Percentiles rank a stretch among this genome's conserved stretches.
phyloP scores from a whole-genome alignment of 2,888 invertebrate genomes.

The Dicranocentrus wangi region DNA sequence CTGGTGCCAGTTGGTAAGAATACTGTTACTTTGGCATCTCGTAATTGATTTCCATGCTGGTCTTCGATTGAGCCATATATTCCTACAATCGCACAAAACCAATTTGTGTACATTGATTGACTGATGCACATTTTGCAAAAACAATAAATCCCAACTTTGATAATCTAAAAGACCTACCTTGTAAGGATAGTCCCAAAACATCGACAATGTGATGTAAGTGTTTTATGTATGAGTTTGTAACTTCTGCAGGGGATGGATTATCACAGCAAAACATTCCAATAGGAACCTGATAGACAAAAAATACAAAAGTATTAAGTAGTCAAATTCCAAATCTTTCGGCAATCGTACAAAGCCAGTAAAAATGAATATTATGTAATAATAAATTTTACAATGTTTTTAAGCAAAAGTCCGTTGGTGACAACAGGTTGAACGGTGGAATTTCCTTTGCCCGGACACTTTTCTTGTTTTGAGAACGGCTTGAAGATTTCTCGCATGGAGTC shows the following conservation, averaged over 20 bases:
- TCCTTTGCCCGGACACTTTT: slow-evolving; percentile 25
- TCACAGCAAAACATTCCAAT: slow-evolving; percentile 71
- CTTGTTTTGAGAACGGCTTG: slow-evolving; percentile 37
- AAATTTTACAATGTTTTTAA: slow-evolving; percentile 53
- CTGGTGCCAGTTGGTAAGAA: slow-evolving; percentile 76
- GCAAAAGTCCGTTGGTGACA: slow-evolving; percentile 25
- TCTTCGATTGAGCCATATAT: slow-evolving; percentile 83
- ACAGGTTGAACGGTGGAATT: slow-evolving; percentile 40
- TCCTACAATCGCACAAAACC: background rate
- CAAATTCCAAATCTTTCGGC: too few relatives aligned
- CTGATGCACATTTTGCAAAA: too few relatives aligned
- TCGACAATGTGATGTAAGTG: slow-evolving; percentile 68
- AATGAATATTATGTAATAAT: too few relatives aligned
- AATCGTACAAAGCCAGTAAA: too few relatives aligned
- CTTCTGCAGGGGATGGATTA: slow-evolving; percentile 60
- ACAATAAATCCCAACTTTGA: too few relatives aligned
- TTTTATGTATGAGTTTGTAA: slow-evolving; percentile 64
- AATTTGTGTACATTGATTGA: too few relatives aligned
- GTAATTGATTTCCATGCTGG: slow-evolving; percentile 79
- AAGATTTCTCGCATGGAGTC: slow-evolving; percentile 54
- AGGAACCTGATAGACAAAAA: slow-evolving; percentile 64
- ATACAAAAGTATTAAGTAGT: slow-evolving; percentile 15
- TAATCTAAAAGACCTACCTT: too few relatives aligned
- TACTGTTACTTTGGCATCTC: slow-evolving; percentile 83
- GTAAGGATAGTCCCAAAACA: slow-evolving; percentile 65